Base-by-base conservation (phyloP, 2,888 invertebrate genomes). In the Lepidonotus clava region DNA sequence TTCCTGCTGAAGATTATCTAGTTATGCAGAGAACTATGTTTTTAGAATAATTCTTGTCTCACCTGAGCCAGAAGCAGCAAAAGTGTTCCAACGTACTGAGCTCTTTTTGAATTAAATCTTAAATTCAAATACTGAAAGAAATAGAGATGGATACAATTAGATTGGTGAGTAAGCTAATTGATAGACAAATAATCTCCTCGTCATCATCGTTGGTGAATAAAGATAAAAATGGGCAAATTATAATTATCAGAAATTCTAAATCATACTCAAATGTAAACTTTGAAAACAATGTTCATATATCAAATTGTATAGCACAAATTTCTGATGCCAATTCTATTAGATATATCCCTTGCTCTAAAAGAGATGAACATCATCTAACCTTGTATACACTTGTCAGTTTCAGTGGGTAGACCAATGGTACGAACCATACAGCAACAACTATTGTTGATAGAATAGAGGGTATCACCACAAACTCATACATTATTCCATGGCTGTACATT, bases 401-500 rank as follows among this genome's bases (percentile, higher is more conserved):
- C 1, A 83, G 56, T 18, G 83, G 83, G 53, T 83, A 56, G 6
- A 83, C 1, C 51, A 83, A 36, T 1, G 83, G 83, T 21, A 83
- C 83, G 36, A 53, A 56, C 14, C 11, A 56, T 1, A 56, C 0
- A 24, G 83, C 83, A 11, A 51, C 53, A 11, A 83, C 56, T 34
- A 83, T 83, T 21, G 83, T 83, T 0, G 56, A 53, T n/a, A 56
- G 8, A 21, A 83, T 21, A 6, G 34, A 36, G n/a, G 56, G 34
- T n/a, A 83, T 38, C n/a, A 32, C 53, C 28, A 56, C 56, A 56
- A 83, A 83, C 53, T 56, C 36, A 36, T 83, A 83, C 83, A 83
- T 83, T 0, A 83, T 32, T 2, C 83, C 83, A 34, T 56, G 56
- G 36, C 34, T 83, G 56, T 83, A 83, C 56, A 83, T 83, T 34